Evolutionary conservation across 2,888 invertebrate species (phyloP).

Genomic region (Cephonodes hylas): DNA sequence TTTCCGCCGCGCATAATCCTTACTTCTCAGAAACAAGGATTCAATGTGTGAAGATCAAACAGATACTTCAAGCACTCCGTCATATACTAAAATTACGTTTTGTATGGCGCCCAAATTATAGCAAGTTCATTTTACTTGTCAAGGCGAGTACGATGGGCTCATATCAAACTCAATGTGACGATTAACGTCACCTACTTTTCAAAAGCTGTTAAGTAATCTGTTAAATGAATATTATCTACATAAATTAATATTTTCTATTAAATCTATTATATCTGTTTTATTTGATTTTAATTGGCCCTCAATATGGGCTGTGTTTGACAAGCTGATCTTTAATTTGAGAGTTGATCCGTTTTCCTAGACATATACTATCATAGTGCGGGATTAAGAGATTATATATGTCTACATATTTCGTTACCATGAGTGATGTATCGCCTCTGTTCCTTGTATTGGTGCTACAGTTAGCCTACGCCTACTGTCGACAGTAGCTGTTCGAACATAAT

Average conservation of each 20-base stretch:
- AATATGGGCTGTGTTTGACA: no score
- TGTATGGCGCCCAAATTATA: neutral
- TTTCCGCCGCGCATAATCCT: slow-evolving; percentile 18
- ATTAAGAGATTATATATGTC: no score
- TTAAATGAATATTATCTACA: neutral
- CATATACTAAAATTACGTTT: neutral
- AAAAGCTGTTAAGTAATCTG: neutral
- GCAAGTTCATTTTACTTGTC: neutral
- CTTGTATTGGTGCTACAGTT: neutral
- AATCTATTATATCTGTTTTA: neutral
- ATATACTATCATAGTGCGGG: no score
- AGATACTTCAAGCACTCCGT: neutral
- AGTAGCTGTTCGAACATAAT: slow-evolving; percentile 18
- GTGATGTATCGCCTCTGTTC: neutral
- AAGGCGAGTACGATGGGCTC: neutral
- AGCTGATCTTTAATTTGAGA: no score
- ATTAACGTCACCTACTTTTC: neutral
- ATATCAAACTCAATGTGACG: neutral
- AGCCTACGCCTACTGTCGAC: neutral
- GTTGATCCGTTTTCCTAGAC: no score
- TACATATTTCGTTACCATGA: no score
- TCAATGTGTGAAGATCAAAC: slow-evolving; percentile 17
- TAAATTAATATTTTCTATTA: neutral
- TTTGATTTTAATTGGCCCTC: no score
- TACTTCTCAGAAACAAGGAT: slow-evolving; percentile 32